These are phyloP conservation scores for Slavum lentiscoides DNA, from an alignment of 2,888 invertebrate species.

Conservation along the genomic window DNA sequence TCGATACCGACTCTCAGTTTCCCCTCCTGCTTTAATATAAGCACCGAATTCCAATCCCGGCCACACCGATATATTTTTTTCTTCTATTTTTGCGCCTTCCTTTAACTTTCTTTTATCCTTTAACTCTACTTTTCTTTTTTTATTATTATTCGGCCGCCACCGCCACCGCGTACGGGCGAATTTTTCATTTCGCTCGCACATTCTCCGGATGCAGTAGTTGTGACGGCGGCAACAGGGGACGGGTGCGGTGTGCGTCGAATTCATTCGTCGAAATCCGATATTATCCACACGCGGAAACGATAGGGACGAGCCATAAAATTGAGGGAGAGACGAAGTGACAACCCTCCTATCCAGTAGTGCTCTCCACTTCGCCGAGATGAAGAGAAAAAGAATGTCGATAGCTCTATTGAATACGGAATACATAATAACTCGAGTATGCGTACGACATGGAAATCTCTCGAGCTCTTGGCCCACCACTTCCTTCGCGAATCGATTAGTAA, in stretches of 20 bases:
- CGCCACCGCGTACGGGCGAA: background rate
- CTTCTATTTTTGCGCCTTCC: slow-evolving; percentile 9
- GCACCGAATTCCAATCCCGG: slow-evolving; percentile 41
- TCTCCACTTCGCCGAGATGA: background rate
- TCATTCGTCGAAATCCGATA: slow-evolving; percentile 31
- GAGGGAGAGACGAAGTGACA: background rate
- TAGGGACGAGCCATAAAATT: background rate
- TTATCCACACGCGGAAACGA: background rate
- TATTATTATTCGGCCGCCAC: background rate
- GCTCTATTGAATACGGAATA: slow-evolving; percentile 4
- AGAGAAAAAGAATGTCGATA: slow-evolving; percentile 2
- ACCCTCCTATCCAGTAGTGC: background rate
- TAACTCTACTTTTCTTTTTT: slow-evolving; percentile 3
- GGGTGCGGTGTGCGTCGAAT: background rate
- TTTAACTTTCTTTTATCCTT: slow-evolving; percentile 4
- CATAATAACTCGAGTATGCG: background rate
- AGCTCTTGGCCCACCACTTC: background rate
- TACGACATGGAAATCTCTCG: background rate
- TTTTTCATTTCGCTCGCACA: slow-evolving; percentile 21
- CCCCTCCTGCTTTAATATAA: slow-evolving; percentile 27
- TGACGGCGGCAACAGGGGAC: too few relatives aligned
- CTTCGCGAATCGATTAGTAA: slow-evolving; percentile 5
- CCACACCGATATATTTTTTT: slow-evolving; percentile 35
- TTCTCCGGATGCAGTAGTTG: background rate
- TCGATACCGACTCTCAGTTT: background rate